Evolutionary conservation across 1,140 invertebrate genomes (phyloP).

Genomic region (Lasioglossum albipes): DNA sequence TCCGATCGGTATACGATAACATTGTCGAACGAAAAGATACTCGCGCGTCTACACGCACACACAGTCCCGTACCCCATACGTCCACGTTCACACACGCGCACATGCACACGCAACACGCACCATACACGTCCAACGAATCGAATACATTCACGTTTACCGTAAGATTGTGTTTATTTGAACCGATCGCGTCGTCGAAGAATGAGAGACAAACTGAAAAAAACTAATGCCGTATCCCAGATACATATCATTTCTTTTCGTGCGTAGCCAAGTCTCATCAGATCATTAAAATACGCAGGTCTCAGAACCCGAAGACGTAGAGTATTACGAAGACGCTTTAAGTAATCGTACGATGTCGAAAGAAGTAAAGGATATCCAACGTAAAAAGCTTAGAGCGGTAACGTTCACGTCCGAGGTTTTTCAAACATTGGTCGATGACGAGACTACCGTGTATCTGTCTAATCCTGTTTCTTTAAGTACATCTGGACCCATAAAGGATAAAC

Average conservation of each 20-base stretch:
- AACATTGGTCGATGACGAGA: slow-evolving; percentile 70
- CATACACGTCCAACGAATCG: background rate
- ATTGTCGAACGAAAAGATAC: background rate
- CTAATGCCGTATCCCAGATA: slow-evolving; percentile 27
- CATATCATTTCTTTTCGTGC: slow-evolving; percentile 24
- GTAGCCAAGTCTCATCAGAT: slow-evolving; percentile 31
- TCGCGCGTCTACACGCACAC: too few species aligned
- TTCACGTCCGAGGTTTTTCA: slow-evolving; percentile 72
- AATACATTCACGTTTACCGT: background rate
- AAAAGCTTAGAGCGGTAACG: slow-evolving; percentile 66
- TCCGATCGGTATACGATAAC: slow-evolving; percentile 11
- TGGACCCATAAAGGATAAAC: slow-evolving; percentile 40
- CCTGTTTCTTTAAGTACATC: slow-evolving; percentile 34
- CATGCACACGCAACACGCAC: background rate
- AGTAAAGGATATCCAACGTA: slow-evolving; percentile 63
- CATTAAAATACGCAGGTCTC: slow-evolving; percentile 53
- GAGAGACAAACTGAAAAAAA: slow-evolving; percentile 66
- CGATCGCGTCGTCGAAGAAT: slow-evolving; percentile 58
- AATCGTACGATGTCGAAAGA: slow-evolving; percentile 54
- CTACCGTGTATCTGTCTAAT: slow-evolving; percentile 62
- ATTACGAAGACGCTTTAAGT: slow-evolving; percentile 61
- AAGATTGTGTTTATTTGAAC: background rate
- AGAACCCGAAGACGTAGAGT: slow-evolving; percentile 61
- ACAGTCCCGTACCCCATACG: too few species aligned
- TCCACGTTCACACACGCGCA: too few species aligned